A percentile compares a stretch with the other conserved stretches of the same genome.
phyloP scores from a whole-genome alignment of 2,113 vertebrate species.

The Bubalus kerabau region DNA sequence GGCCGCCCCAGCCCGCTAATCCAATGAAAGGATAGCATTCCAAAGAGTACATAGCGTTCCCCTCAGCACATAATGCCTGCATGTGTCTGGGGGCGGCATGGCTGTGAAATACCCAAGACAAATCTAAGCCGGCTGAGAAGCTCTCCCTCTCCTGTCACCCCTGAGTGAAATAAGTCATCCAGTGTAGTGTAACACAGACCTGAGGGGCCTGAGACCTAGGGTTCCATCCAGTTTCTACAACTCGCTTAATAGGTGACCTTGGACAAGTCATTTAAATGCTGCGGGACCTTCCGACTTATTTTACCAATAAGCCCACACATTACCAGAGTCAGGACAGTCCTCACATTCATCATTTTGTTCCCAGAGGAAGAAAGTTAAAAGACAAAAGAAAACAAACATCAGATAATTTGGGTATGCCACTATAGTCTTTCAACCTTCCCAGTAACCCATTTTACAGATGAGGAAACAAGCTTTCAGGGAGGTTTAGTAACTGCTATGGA shows the following conservation, averaged over 20 bases:
- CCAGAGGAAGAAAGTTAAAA: not conserved
- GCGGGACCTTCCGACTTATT: not conserved
- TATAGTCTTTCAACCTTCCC: not conserved
- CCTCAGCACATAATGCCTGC: conserved; percentile 45
- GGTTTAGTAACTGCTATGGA: not conserved
- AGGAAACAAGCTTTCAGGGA: not conserved
- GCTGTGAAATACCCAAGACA: conserved; percentile 47
- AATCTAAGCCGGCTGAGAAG: conserved; percentile 42
- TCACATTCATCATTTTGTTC: not conserved
- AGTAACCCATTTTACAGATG: not conserved
- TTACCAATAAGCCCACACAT: not conserved
- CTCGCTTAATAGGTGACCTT: not conserved
- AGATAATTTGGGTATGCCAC: not conserved
- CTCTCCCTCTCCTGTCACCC: conserved; percentile 12
- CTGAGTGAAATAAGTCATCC: not conserved
- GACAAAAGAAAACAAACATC: not conserved
- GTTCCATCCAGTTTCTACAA: not conserved
- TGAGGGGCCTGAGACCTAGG: not conserved
- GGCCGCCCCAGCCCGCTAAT: conserved; percentile 54
- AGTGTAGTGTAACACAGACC: not conserved
- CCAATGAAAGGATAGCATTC: conserved; percentile 62
- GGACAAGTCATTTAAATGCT: not conserved
- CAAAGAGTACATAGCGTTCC: conserved; percentile 59
- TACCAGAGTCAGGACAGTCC: not conserved
- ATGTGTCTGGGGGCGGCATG: conserved; percentile 42